Evolutionary conservation across 1,140 invertebrate genomes (phyloP), one percentile per base, ranked within the genome.

Genomic region (Drosophila miranda): DNA sequence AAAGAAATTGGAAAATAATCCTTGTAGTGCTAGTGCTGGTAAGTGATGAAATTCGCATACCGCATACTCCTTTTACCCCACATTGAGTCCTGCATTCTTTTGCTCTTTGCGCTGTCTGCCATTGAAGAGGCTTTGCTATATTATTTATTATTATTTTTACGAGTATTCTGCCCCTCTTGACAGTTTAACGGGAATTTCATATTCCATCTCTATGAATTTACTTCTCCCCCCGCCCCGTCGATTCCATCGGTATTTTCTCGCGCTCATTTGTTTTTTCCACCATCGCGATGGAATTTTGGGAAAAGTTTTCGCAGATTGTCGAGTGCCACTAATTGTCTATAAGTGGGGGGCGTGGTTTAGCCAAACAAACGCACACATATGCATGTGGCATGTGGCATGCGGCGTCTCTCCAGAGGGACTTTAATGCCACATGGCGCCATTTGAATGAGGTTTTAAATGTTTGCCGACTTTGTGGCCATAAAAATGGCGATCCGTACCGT

Each of bases 121-220:
- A 26, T 56, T 74, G 34, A 56, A 44, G 68, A 48, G 48, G 44
- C 49, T 75, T 68, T 76, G 62, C 74, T 86, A 64, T 70, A 49
- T 77, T 77, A 80, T 86, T 77, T 71, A 80, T 77, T 63, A 58
- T 77, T 70, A 64, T 48, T 51, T 46, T 60, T 49, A 51, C 55
- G 66, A 41, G 55, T 45, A 63, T 76, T 38, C 23, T 45, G 54
- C 26, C 21, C 48, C 46, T 28, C 26, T 42, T 55, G 57, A 11
- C 43, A 19, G 51, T 42, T 69, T 74, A 69, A 53, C 43, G 26
- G 26, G 43, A 71, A 77, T 76, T 76, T 76, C 59, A 77, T 76
- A 69, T 70, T 49, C 64, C 57, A 50, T 75, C 53, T 55, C 44
- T 44, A 11, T 21, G 52, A 43, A 60, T 53, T 9, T 30, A 0